Evolutionary conservation across 2,113 vertebrate genomes (phyloP).

Genomic region (Anarhynchus alexandrinus): DNA sequence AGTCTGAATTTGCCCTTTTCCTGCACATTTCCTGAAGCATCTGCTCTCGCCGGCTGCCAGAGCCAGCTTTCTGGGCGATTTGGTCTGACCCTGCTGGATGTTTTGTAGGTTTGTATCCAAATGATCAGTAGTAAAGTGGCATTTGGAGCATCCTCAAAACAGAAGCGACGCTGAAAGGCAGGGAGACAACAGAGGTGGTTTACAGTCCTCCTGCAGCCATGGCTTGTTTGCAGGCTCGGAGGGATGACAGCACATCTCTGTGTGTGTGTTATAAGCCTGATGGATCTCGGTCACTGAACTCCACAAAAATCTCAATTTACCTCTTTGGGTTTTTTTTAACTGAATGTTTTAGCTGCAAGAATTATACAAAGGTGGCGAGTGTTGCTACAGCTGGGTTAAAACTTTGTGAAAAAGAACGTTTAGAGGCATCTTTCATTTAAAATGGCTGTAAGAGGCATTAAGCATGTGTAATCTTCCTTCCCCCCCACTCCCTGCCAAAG

Average conservation of each 20-base stretch:
- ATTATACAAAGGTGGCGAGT: neutral
- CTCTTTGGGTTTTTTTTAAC: rapidly evolving
- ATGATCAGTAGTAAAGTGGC: neutral
- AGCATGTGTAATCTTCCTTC: neutral
- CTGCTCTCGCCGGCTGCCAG: neutral
- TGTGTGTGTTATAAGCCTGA: neutral
- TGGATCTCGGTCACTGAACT: neutral
- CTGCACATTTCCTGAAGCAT: neutral
- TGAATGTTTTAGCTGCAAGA: neutral
- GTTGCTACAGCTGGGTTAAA: neutral
- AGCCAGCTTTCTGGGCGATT: neutral
- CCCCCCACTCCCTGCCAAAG: neutral
- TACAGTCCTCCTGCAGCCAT: neutral
- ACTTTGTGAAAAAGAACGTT: neutral
- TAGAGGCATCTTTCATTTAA: neutral
- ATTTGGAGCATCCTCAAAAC: constrained; percentile 3
- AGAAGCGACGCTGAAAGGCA: neutral
- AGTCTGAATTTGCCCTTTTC: constrained; percentile 18
- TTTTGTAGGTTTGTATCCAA: constrained; percentile 11
- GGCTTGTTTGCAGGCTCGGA: neutral
- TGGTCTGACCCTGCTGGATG: neutral
- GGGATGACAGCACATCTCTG: neutral
- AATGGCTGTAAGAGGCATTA: neutral
- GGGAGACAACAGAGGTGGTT: neutral
- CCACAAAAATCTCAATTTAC: neutral